phyloP scores from a whole-genome alignment of 53 echinoderm and acorn worm genomes.

The Echinarachnius parma region DNA sequence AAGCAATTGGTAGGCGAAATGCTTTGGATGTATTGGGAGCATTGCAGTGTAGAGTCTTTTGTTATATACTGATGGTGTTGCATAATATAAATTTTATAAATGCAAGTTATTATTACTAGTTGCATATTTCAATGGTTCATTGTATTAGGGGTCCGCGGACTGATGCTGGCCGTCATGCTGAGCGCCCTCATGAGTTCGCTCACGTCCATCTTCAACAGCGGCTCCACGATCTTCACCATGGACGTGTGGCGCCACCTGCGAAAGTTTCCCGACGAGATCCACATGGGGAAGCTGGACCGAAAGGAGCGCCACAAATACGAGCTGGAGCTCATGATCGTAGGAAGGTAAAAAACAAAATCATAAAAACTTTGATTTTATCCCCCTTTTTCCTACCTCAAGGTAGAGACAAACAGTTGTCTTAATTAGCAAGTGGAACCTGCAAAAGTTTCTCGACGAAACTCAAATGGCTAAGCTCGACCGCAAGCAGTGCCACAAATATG shows the following conservation, averaged over 20 bases:
- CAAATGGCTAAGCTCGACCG: slow-evolving; percentile 48
- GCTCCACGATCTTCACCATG: slow-evolving; percentile 94
- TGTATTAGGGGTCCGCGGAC: slow-evolving; percentile 84
- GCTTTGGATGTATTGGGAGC: no score
- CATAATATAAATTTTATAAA: no score
- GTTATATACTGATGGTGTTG: no score
- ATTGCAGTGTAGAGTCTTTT: no score
- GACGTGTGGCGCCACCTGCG: slow-evolving; percentile 87
- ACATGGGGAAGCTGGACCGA: slow-evolving; percentile 52
- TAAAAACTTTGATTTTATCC: no score
- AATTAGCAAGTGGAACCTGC: no score
- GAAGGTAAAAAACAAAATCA: no score
- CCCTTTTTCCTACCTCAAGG: no score
- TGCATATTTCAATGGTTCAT: no score
- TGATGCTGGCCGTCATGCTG: slow-evolving; percentile 96
- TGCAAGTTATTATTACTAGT: no score
- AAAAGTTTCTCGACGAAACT: slow-evolving; percentile 44
- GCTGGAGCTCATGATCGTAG: slow-evolving; percentile 89
- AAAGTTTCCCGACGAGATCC: slow-evolving; percentile 51
- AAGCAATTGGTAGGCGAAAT: no score
- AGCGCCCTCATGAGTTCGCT: slow-evolving; percentile 94
- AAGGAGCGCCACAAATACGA: slow-evolving; percentile 58
- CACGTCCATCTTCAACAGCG: slow-evolving; percentile 96
- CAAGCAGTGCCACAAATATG: slow-evolving; percentile 53
- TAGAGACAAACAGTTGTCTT: no score